Base-by-base conservation (phyloP, 1,140 invertebrate species). In the Whitmania pigra region DNA sequence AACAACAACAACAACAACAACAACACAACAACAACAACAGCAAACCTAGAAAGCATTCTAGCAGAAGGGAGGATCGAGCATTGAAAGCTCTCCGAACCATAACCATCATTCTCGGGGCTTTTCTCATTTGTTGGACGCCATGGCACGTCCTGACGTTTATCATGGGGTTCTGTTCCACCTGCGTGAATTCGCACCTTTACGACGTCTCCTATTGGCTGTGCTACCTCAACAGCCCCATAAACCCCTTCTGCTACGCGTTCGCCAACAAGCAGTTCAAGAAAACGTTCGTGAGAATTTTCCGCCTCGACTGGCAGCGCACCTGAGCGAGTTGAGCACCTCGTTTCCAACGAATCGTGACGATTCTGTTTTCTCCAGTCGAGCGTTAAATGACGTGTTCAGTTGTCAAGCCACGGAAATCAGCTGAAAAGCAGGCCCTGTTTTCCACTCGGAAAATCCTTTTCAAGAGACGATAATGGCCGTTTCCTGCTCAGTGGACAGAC, bases 241-340 rank as follows among this genome's bases (percentile, higher is more conserved):
- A 98, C 85, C 96, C 96, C 13, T 96, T 99, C 80, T 97, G 94
- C 82, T 99, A 99, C 79, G 96, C 96, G 1, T 83, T 99, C 72
- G 95, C 96, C 72, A 99, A 99, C 84, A 93, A 96, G 79, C 95
- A 99, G 82, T 99, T 99, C 83, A 99, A 99, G 83, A 94, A 96
- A 80, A 96, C 96, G 31, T 98, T 99, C 80, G 72, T 80, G 55
- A 74, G 80, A 68, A 81, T 82, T 66, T 75, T 82, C 31, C 75
- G 76, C 71, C 73, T 80, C 25, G 79, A 82, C 72, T 80, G 77
- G 75, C 79, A 81, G 29, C 68, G 74, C n/a, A 72, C 70, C 29
- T 68, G 40, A 36, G 13, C 31, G 31, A 36, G 31, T 36, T 36
- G 31, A 36, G 6, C 31, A 36, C 31, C 9, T 49, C 43, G 13